These are phyloP conservation scores for Platalea minor DNA, from an alignment of 2,797 vertebrate species.

Conservation along the genomic window DNA sequence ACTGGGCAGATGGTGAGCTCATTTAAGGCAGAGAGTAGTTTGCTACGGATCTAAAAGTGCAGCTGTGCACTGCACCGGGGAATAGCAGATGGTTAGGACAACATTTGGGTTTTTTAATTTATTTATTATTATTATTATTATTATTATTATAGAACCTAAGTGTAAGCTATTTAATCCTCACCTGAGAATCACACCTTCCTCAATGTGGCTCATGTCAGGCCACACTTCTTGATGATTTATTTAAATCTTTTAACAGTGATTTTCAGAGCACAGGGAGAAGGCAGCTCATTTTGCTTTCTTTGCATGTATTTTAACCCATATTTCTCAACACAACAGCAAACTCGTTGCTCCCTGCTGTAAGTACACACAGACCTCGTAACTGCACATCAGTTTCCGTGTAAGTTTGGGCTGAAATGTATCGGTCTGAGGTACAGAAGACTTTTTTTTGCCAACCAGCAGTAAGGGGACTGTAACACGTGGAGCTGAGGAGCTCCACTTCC, in stretches of 20 bases:
- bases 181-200: not conserved
- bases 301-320: not conserved
- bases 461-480: accelerated
- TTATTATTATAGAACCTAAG: not conserved
- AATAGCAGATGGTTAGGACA: not conserved
- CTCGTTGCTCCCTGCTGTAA: not conserved
- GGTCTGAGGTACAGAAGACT: not conserved
- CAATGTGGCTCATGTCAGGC: not conserved
- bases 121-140: not conserved
- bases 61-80: not conserved
- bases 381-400: not conserved
- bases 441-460: not conserved
- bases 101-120: accelerated
- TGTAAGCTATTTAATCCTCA: not conserved
- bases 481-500: not conserved
- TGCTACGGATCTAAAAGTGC: not conserved
- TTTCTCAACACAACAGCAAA: not conserved
- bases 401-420: not conserved
- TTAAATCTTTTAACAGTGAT: not conserved
- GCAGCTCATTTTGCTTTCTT: not conserved
- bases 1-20: not conserved
- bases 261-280: not conserved
- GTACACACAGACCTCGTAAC: accelerated
- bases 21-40: not conserved
- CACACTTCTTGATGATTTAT: not conserved